phyloP scores from a whole-genome alignment of 2,113 vertebrate genomes.

The Elephas maximus region DNA sequence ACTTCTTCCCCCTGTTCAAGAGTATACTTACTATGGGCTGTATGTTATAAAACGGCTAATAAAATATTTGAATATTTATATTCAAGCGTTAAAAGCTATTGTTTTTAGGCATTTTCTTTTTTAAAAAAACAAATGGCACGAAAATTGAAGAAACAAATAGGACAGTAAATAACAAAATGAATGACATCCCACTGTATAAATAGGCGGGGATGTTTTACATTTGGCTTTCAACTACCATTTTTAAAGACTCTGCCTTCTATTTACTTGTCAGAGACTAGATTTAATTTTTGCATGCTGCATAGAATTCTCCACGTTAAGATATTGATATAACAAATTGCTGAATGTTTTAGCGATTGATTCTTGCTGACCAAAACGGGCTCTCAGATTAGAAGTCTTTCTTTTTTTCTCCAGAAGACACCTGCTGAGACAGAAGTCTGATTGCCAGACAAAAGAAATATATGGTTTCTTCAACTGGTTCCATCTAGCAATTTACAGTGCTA shows the following conservation, averaged over 20 bases:
- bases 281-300: slow-evolving; percentile 81
- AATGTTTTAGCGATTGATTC: slow-evolving; percentile 88
- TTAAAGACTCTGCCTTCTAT: slow-evolving; percentile 83
- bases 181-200: slow-evolving; percentile 78
- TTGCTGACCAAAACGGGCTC: slow-evolving; percentile 87
- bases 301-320: slow-evolving; percentile 84
- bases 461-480: slow-evolving; percentile 80
- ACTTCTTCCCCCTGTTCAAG: slow-evolving; percentile 74
- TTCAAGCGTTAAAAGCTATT: slow-evolving; percentile 69
- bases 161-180: slow-evolving; percentile 78
- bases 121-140: not conserved
- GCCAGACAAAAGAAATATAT: slow-evolving; percentile 84
- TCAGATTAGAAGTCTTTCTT: slow-evolving; percentile 84
- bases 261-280: slow-evolving; percentile 84
- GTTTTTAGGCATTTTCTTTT: slow-evolving; percentile 73
- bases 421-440: slow-evolving; percentile 87
- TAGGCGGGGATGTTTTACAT: slow-evolving; percentile 80
- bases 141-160: slow-evolving; percentile 78
- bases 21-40: slow-evolving; percentile 1
- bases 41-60: slow-evolving; percentile 77
- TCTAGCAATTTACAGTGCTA: slow-evolving; percentile 82
- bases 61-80: slow-evolving; percentile 83
- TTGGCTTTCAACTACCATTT: slow-evolving; percentile 84
- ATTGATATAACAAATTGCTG: slow-evolving; percentile 88
- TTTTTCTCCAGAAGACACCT: slow-evolving; percentile 78